These are phyloP conservation scores for Actinostola sp. DNA, from an alignment of 92 coral and sea anemone genomes.

Conservation along the genomic window DNA sequence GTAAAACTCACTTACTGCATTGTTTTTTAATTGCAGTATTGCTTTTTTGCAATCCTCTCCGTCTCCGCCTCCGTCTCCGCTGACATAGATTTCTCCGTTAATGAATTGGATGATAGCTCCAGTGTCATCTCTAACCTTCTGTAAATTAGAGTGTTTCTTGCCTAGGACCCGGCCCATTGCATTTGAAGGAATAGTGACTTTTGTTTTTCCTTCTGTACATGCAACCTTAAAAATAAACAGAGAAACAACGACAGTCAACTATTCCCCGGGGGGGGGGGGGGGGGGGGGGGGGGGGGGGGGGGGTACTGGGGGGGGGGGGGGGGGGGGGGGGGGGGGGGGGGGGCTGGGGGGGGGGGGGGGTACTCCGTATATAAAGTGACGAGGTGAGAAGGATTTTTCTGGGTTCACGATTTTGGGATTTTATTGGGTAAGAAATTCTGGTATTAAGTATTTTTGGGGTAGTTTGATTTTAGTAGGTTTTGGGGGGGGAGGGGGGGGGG, in stretches of 20 bases:
- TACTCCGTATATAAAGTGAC: too few relatives aligned
- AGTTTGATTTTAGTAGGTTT: too few relatives aligned
- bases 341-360: too few relatives aligned
- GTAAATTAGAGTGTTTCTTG: background rate
- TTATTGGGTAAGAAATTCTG: too few relatives aligned
- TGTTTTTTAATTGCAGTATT: background rate
- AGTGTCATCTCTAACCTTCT: background rate
- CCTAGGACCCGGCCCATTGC: conserved; percentile 12
- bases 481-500: too few relatives aligned
- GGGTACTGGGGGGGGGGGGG: too few relatives aligned
- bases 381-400: too few relatives aligned
- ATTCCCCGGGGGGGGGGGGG: too few relatives aligned
- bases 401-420: too few relatives aligned
- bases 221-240: background rate
- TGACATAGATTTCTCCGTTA: background rate
- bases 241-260: background rate
- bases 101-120: background rate
- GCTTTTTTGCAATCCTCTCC: background rate
- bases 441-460: too few relatives aligned
- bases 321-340: too few relatives aligned
- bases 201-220: conserved; percentile 7
- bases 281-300: too few relatives aligned
- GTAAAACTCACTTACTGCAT: background rate
- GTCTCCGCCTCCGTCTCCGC: background rate
- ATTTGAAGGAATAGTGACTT: conserved; percentile 9